Percentiles rank a stretch among this genome's conserved stretches.
These are phyloP conservation scores for Boloria euphrosyne DNA, from an alignment of 2,888 invertebrate genomes.

Conservation along the genomic window DNA sequence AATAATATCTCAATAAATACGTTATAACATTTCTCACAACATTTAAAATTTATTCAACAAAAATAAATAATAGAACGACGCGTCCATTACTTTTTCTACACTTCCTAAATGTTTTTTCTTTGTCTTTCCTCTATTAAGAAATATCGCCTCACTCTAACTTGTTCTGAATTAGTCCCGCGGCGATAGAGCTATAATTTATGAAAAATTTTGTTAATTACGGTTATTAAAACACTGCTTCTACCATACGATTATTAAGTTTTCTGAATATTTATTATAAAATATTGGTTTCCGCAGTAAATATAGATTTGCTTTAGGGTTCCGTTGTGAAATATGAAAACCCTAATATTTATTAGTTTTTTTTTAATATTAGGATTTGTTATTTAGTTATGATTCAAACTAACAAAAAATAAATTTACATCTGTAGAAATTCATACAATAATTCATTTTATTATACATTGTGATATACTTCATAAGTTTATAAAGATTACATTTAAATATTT, in stretches of 20 bases:
- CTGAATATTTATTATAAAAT: slow-evolving; percentile 35
- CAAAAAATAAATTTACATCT: too few species aligned
- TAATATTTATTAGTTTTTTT: too few species aligned
- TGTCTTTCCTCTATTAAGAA: slow-evolving; percentile 3
- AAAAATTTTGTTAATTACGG: slow-evolving; percentile 71
- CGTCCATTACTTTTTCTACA: slow-evolving; percentile 18
- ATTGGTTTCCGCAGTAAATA: slow-evolving; percentile 34
- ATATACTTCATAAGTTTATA: too few species aligned
- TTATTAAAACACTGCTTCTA: slow-evolving; percentile 66
- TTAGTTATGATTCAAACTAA: too few species aligned
- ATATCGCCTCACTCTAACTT: slow-evolving; percentile 6
- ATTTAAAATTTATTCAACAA: slow-evolving; percentile 13
- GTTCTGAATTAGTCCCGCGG: slow-evolving; percentile 49
- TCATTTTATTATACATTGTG: too few species aligned
- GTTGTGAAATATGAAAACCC: not conserved
- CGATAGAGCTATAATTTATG: slow-evolving; percentile 73
- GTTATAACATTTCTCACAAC: slow-evolving; percentile 19
- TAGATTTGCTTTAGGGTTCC: slow-evolving; percentile 24
- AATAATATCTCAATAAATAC: not conserved
- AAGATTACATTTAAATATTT: not conserved
- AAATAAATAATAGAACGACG: slow-evolving; percentile 23
- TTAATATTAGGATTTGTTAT: too few species aligned
- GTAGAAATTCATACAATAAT: too few species aligned
- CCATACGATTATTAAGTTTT: slow-evolving; percentile 37
- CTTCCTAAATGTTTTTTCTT: slow-evolving; percentile 23